Base-by-base conservation (phyloP, 2,888 invertebrate species). In the Sphecodes monilicornis region DNA sequence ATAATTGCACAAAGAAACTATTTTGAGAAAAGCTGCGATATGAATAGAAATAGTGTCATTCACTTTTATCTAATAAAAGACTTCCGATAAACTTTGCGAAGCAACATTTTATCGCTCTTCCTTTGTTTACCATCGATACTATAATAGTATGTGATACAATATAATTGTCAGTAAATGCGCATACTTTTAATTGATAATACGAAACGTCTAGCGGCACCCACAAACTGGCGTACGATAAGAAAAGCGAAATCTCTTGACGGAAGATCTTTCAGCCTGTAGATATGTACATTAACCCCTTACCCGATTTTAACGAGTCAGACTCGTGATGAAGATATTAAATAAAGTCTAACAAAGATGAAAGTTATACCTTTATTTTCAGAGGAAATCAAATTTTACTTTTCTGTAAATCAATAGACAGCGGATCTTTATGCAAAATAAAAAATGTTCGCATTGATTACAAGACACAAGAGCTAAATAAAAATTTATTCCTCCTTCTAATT, bases 151-250 rank as follows among this genome's bases (percentile, higher is more conserved):
- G 43, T 43, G 43, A 43, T 43, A 43, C 13, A 43, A 43, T 50
- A 8, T 8, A 2, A 50, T 22, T 50, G 22, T 18, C 22, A 13
- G 41, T 41, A 11, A 41, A 41, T 11, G 13, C 3, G 41, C 11
- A 41, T 41, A 36, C 36, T n/a, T n/a, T n/a, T n/a, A n/a, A n/a
- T n/a, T n/a, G n/a, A n/a, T n/a, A n/a, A n/a, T n/a, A n/a, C n/a
- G n/a, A n/a, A n/a, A n/a, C n/a, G 22, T 10, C 10, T n/a, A 8
- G 1, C 54, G 22, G n/a, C n/a, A 6, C 5, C 1, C n/a, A n/a
- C 54, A 69, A 43, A 69, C 73, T 29, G 54, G 41, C 11, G 13
- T 41, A 36, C 36, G 36, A 29, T 54, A 73, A 73, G 41, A 73
- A 43, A 82, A 82, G 4, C 29, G 60, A 29, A 3, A n/a, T 10